A percentile compares a stretch with the other conserved stretches of the same genome.
Conservation (phyloP, 2,113 vertebrate species). For the Danio rerio region DNA sequence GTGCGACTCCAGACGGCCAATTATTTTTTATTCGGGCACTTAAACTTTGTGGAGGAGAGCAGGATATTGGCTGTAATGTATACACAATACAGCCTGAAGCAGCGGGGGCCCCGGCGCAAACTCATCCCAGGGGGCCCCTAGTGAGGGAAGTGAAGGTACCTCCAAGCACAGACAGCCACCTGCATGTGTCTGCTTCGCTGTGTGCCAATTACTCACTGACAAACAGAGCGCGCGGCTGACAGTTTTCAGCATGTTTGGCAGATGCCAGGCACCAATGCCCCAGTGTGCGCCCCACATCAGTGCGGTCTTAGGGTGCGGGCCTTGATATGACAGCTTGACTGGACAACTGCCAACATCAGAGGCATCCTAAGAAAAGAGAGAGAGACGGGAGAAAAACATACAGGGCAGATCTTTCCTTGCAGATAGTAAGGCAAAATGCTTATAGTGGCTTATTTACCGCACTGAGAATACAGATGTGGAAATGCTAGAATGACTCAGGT, state of each 20-base stretch:
- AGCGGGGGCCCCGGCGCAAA: conserved; percentile 70
- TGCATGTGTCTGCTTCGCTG: conserved; percentile 74
- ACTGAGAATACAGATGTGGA: not conserved
- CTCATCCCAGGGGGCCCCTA: conserved; percentile 73
- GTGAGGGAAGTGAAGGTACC: conserved; percentile 69
- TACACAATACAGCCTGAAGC: conserved; percentile 72
- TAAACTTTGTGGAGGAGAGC: conserved; percentile 77
- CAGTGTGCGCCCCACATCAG: conserved; percentile 60
- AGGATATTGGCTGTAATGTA: conserved; percentile 80
- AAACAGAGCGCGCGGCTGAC: conserved; percentile 73
- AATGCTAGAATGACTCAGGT: not conserved
- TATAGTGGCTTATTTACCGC: conserved; percentile 4
- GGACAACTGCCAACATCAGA: conserved; percentile 68
- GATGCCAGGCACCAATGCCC: conserved; percentile 76
- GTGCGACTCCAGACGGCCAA: conserved; percentile 78
- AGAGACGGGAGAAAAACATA: not conserved
- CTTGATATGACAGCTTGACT: conserved; percentile 71
- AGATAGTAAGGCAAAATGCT: not conserved
- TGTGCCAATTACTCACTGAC: conserved; percentile 79
- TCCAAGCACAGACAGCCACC: conserved; percentile 70
- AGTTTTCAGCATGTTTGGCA: conserved; percentile 74
- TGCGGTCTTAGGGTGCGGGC: conserved; percentile 51
- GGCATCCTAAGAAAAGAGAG: conserved; percentile 57
- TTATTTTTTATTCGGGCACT: conserved; percentile 81
- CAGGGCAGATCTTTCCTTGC: not conserved